phyloP scores from a whole-genome alignment of 2,113 vertebrate genomes.

The Lutjanus erythropterus region DNA sequence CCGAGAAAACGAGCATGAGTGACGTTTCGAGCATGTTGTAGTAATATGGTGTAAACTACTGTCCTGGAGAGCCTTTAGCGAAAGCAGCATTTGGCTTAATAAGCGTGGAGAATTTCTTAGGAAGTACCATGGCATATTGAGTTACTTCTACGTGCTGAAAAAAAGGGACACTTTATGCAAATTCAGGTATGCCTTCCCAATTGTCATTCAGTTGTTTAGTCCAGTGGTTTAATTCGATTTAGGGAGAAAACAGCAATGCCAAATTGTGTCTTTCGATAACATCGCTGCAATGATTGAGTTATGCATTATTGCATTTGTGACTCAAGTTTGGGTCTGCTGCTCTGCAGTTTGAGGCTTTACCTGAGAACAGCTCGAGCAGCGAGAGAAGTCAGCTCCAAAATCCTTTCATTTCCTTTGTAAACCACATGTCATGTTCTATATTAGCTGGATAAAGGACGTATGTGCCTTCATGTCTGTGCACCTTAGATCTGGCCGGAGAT shows the following conservation, averaged over 20 bases:
- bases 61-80: conserved; percentile 56
- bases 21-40: conserved; percentile 43
- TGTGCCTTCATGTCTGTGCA: conserved; percentile 66
- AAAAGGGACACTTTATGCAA: conserved; percentile 64
- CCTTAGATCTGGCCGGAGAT: conserved; percentile 61
- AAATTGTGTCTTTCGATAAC: conserved; percentile 74
- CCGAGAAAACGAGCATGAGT: conserved; percentile 10
- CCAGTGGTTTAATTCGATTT: conserved; percentile 70
- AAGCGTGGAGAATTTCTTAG: conserved; percentile 65
- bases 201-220: conserved; percentile 71
- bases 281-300: conserved; percentile 73
- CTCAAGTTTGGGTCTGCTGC: conserved; percentile 58
- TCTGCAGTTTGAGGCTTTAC: conserved; percentile 65
- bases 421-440: conserved; percentile 76
- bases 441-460: conserved; percentile 73
- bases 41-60: conserved; percentile 58
- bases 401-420: conserved; percentile 82
- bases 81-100: conserved; percentile 59
- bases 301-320: conserved; percentile 73
- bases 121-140: conserved; percentile 68
- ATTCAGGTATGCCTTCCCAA: conserved; percentile 51
- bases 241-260: conserved; percentile 57
- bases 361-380: conserved; percentile 62
- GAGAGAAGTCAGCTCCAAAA: conserved; percentile 64
- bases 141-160: conserved; percentile 55